Base-by-base conservation (phyloP, 1,140 invertebrate species). In the Sitophilus oryzae region DNA sequence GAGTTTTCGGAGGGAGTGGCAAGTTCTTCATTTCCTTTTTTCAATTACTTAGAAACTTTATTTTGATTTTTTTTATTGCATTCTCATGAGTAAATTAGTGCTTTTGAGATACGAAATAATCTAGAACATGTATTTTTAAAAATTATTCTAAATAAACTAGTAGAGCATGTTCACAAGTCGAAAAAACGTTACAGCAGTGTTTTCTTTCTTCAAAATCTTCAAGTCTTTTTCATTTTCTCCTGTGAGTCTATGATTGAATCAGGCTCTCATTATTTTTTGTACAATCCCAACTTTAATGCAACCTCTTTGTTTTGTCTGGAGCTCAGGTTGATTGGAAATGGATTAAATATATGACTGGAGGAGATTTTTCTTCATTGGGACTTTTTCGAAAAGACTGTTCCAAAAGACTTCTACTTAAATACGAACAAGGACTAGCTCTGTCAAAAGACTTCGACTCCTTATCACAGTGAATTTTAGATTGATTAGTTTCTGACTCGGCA, bases 291-390 rank as follows among this genome's bases (percentile, higher is more conserved):
- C 61, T 80, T 82, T 18, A 86, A 68, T 10, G 78, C 80, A 25
- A 86, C 67, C 64, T 85, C 83, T 69, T 83, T 84, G 10, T 79
- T 83, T 65, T 83, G 78, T 14, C 82, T 76, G 23, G 75, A 69
- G 3, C 73, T 70, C 36, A 80, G 77, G 59, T 78, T 69, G 58
- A 72, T 77, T 22, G 67, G 84, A 69, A 85, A 85, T 1, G 82
- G 83, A 62, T 80, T 82, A 58, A 81, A 85, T 5, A 78, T 62
- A 59, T 64, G 53, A 72, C 73, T 21, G 65, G 74, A 65, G 8
- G 66, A 69, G 59, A 64, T n/a, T n/a, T n/a, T 35, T 48, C 25
- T 35, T 10, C 19, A 23, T 6, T 50, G 8, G 36, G 19, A 40
- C 36, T 46, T 1, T 11, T 19, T 34, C n/a, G 6, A 10, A 11